Base-by-base conservation (phyloP, 2,797 vertebrate species). In the Astyanax mexicanus region DNA sequence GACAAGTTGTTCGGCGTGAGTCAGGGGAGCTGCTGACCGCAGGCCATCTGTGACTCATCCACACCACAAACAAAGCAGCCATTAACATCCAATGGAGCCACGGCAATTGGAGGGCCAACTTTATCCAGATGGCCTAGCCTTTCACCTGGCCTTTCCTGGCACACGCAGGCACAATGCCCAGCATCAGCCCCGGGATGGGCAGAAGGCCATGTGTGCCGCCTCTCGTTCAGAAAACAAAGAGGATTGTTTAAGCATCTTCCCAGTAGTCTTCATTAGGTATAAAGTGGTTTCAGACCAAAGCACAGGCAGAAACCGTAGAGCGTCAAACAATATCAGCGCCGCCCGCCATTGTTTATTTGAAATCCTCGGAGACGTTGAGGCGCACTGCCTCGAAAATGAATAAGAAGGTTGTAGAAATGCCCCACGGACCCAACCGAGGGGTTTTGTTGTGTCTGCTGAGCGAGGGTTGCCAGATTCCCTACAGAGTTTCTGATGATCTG, bases 401-500 rank as follows among this genome's bases (percentile, higher is more conserved):
- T 72, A 68, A 25, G 13, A 68, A 37, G 54, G 67, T 49, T 62
- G 61, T 40, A 9, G 9, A 62, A 75, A 69, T 69, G 44, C 40
- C 21, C 67, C 44, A 58, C 10, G 0, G 78, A 72, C 45, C 3
- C 21, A 45, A 37, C 13, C 2, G 37, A 73, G 6, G 5, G 10
- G 58, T 32, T 64, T 72, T 69, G 71, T 77, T 83, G 68, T 80
- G 66, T 74, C 45, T 72, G 35, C 42, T 44, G 25, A 58, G 38
- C 23, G 44, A 70, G 51, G 66, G 79, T 78, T 81, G 79, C 75
- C 79, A 73, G 58, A 47, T 76, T 58, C 57, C 82, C 79, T 47
- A 25, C 61, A 42, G 82, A 71, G 69, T 67, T 83, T 81, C 71
- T 83, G 72, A 83, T 81, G 75, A 71, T 81, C 65, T 83, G 76